phyloP scores from a whole-genome alignment of 2,797 vertebrate genomes.

The Hemibagrus guttatus region DNA sequence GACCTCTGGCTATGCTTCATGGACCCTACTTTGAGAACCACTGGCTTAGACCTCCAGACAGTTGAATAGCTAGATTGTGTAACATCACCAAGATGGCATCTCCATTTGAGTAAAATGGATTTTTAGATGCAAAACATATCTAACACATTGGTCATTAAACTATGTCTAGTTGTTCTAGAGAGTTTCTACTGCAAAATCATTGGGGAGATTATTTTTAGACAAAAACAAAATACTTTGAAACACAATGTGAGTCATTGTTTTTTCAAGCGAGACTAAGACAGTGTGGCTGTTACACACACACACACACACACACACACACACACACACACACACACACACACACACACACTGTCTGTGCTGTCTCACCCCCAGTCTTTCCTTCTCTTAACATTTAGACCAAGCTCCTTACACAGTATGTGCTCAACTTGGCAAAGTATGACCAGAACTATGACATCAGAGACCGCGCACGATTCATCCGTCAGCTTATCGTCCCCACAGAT shows the following conservation, averaged over 20 bases:
- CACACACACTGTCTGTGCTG: not conserved
- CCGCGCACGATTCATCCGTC: slow-evolving; percentile 93
- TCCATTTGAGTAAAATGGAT: not conserved
- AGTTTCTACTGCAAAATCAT: not conserved
- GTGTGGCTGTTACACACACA: not conserved
- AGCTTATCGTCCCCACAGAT: slow-evolving; percentile 94
- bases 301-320: not conserved
- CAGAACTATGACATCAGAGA: slow-evolving; percentile 99
- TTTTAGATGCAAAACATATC: not conserved
- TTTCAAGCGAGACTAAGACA: not conserved
- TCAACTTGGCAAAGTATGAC: slow-evolving; percentile 97
- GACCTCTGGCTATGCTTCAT: not conserved
- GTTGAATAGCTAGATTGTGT: not conserved
- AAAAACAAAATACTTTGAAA: not conserved
- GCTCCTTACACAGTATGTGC: slow-evolving; percentile 94
- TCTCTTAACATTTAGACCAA: slow-evolving; percentile 81
- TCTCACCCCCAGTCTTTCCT: not conserved
- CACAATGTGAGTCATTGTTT: slow-evolving; percentile 5
- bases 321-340: not conserved
- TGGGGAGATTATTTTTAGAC: not conserved
- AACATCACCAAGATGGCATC: not conserved
- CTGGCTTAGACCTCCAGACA: not conserved
- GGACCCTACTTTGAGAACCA: not conserved
- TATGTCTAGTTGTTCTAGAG: not conserved
- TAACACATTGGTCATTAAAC: not conserved